Conservation (phyloP, 2,113 vertebrate genomes). For the Strigops habroptila region DNA sequence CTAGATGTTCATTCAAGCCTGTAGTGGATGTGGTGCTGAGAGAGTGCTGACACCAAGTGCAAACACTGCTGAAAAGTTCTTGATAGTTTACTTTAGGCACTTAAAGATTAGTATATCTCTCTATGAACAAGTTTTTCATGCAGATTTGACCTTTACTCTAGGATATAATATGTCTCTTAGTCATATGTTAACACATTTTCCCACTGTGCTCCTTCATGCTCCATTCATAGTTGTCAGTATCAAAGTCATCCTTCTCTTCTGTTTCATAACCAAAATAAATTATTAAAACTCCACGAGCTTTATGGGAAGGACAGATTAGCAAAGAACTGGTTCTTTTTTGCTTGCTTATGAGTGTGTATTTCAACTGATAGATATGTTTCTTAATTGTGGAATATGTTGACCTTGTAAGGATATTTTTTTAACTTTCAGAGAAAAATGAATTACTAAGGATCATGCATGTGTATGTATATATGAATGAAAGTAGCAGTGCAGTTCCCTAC, state of each 20-base stretch:
- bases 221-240: constrained; percentile 4
- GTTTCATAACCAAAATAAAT: constrained; percentile 26
- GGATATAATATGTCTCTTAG: constrained; percentile 55
- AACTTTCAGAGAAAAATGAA: neutral
- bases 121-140: constrained; percentile 56
- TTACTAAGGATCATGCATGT: neutral
- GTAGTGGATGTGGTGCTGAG: constrained; percentile 67
- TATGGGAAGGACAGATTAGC: neutral
- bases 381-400: neutral
- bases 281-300: neutral
- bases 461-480: neutral
- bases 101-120: constrained; percentile 71
- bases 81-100: constrained; percentile 71
- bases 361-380: neutral
- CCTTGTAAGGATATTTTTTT: neutral
- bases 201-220: neutral
- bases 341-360: neutral
- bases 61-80: constrained; percentile 71
- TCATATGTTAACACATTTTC: constrained; percentile 55
- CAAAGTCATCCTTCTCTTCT: constrained; percentile 39
- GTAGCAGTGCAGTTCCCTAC: neutral
- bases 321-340: neutral
- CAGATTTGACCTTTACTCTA: constrained; percentile 68
- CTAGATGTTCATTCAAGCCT: constrained; percentile 47
- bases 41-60: constrained; percentile 71